A percentile compares a stretch with the other conserved stretches of the same genome.
Conservation (phyloP, 2,113 vertebrate genomes). For the Seriola rivoliana region DNA sequence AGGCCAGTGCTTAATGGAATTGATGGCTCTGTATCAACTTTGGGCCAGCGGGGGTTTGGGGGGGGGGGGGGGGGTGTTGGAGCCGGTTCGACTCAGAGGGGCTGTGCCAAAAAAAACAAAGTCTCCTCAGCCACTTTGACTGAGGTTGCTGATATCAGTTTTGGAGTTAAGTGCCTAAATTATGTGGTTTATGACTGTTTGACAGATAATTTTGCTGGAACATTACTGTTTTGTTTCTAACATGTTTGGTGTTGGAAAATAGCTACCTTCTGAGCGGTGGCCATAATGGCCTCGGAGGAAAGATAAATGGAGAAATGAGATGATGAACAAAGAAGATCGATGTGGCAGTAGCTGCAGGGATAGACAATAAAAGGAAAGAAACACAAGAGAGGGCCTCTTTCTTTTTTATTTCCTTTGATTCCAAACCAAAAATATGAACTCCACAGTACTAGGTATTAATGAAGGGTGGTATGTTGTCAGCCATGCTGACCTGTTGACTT, state of each 20-base stretch:
- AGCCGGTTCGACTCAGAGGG: slow-evolving; percentile 50
- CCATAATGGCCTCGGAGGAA: not conserved
- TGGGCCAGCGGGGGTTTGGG: slow-evolving; percentile 36
- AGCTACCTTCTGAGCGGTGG: not conserved
- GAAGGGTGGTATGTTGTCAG: slow-evolving; percentile 19
- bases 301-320: slow-evolving; percentile 19
- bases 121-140: slow-evolving; percentile 34
- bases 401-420: not conserved
- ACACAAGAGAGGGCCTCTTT: not conserved
- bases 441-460: not conserved
- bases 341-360: not conserved
- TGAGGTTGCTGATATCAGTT: slow-evolving; percentile 45
- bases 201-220: slow-evolving; percentile 19
- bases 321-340: slow-evolving; percentile 21
- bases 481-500: slow-evolving; percentile 52
- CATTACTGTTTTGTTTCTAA: slow-evolving; percentile 32
- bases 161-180: slow-evolving; percentile 52
- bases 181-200: slow-evolving; percentile 17
- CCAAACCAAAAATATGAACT: not conserved
- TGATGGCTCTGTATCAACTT: slow-evolving; percentile 83
- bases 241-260: slow-evolving; percentile 20
- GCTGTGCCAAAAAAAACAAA: slow-evolving; percentile 59
- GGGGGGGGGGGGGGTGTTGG: slow-evolving; percentile 8
- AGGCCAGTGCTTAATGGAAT: slow-evolving; percentile 80
- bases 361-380: not conserved